Evolutionary conservation across 2,888 invertebrate species (phyloP).

Genomic region (Orchesella flavescens): DNA sequence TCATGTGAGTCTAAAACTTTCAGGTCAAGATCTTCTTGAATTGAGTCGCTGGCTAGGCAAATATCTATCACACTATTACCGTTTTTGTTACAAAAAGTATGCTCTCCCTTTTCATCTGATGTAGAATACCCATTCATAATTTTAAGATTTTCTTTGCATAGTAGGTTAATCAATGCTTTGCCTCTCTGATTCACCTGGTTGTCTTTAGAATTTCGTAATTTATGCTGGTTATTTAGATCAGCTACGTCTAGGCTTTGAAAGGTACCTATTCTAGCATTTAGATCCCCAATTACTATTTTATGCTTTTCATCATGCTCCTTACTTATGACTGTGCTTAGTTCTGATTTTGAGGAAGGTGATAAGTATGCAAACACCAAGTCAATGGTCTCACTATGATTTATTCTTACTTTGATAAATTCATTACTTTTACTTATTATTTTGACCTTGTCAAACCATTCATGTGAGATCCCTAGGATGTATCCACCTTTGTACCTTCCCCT

Average conservation of each 20-base stretch:
- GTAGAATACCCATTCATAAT: slow-evolving; percentile 22
- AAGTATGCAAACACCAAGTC: neutral
- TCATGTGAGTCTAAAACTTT: neutral
- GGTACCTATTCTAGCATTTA: slow-evolving; percentile 42
- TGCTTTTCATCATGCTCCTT: neutral
- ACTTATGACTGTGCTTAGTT: neutral
- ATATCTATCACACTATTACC: slow-evolving; percentile 26
- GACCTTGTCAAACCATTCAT: neutral
- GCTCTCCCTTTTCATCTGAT: slow-evolving; percentile 38
- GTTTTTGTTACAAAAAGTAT: slow-evolving; percentile 18
- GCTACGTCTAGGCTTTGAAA: neutral
- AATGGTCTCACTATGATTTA: too few species aligned
- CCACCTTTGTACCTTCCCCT: neutral
- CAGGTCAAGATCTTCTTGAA: too few species aligned
- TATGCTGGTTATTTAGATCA: neutral
- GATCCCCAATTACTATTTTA: slow-evolving; percentile 28
- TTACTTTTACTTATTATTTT: neutral
- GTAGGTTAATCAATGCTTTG: neutral
- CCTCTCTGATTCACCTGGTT: slow-evolving; percentile 9
- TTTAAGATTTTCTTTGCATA: neutral
- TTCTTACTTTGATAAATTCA: neutral
- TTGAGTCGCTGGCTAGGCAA: too few species aligned
- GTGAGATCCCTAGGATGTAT: neutral
- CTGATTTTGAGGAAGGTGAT: neutral
- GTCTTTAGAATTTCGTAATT: slow-evolving; percentile 6